Evolutionary conservation across 2,888 invertebrate species (phyloP).

Genomic region (Epinotia ramella): DNA sequence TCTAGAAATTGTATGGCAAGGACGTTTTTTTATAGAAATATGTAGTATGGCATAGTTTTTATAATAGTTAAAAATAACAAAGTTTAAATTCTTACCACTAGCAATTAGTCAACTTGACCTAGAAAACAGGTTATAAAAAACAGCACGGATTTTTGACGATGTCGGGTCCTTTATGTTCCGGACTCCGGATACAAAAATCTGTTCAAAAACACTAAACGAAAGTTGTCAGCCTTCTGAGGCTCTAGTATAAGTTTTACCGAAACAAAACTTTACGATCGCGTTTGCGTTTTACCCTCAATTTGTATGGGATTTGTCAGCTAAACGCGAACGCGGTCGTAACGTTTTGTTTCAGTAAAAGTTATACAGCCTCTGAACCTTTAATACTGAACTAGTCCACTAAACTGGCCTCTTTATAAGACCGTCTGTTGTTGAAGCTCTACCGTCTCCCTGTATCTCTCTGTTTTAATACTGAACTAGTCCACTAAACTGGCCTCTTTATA

Average conservation of each 20-base stretch:
- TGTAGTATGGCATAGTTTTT: background rate
- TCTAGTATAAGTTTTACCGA: too few relatives aligned
- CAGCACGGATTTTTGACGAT: background rate
- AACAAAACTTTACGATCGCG: too few relatives aligned
- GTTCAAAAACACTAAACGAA: slow-evolving; percentile 7
- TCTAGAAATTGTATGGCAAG: too few relatives aligned
- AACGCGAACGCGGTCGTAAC: too few relatives aligned
- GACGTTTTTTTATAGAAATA: background rate
- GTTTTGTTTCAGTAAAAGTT: too few relatives aligned
- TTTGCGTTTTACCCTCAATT: too few relatives aligned
- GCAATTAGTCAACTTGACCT: background rate
- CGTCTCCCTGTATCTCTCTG: too few relatives aligned
- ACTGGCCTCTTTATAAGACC: background rate
- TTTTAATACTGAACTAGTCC: background rate
- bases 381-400: background rate
- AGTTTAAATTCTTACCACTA: too few relatives aligned
- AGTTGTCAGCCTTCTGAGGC: slow-evolving; percentile 9
- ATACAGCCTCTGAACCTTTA: background rate
- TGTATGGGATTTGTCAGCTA: too few relatives aligned
- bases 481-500: background rate
- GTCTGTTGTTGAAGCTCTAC: too few relatives aligned
- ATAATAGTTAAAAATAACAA: background rate
- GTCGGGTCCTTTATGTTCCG: background rate
- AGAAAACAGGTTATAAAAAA: slow-evolving; percentile 2
- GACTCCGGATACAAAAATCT: slow-evolving; percentile 13